Evolutionary conservation across 2,888 invertebrate genomes (phyloP), one percentile per base, ranked within the genome.

Genomic region (Cerceris rybyensis): DNA sequence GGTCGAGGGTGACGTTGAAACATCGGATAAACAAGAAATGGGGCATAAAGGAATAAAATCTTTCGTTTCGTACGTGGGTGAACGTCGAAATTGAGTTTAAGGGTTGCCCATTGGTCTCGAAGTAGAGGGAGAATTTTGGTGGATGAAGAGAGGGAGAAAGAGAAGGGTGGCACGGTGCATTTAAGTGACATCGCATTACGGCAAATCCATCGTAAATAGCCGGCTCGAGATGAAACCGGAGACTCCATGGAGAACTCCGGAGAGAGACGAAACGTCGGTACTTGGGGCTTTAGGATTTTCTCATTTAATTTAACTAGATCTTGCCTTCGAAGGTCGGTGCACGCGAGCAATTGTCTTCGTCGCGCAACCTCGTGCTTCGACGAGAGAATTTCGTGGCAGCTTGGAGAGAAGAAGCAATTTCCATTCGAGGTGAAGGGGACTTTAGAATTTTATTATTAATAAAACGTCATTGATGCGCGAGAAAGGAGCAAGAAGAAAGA

Each of bases 151-250:
- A 28, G 28, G 28, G 4, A 28, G 28, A 28, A 4, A 28, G 28
- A 28, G 28, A 28, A 28, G 28, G 28, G 28, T 28, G 28, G 28
- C 28, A 52, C 67, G 58, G 11, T 57, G 64, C 67, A 49, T 81
- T 69, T 79, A 69, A 87, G 70, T 70, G 82, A 80, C 79, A 69
- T 79, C 80, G 85, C 68, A 55, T 58, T 70, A 69, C 69, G 66
- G 76, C 69, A 77, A 81, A 86, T 85, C 83, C 75, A 70, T 81
- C 78, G 85, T 87, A 86, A 87, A 86, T 83, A 79, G 77, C 60
- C 65, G 70, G 75, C 73, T 79, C 61, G 17, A 59, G 70, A 81
- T 73, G 74, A 78, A 75, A 68, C 71, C 71, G n/a, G 70, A 75
- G 69, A 52, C 46, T 70, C 28, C 60, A 58, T 17, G n/a, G 54